phyloP scores from a whole-genome alignment of 2,888 invertebrate genomes.

The Anthophora plumipes region DNA sequence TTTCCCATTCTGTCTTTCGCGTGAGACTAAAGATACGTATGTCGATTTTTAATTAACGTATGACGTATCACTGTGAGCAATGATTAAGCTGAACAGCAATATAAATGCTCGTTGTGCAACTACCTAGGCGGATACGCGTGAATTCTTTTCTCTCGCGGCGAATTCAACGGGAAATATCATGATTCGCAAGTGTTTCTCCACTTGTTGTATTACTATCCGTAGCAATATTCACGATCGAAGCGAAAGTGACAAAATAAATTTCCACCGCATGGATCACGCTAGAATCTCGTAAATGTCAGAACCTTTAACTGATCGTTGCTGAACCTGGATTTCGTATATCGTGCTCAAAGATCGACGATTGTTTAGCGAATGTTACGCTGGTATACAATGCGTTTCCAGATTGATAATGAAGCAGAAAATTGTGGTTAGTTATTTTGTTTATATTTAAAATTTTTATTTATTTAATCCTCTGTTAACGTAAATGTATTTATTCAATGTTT shows the following conservation, averaged over 20 bases:
- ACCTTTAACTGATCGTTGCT: background rate
- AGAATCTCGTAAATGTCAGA: background rate
- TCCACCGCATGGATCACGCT: background rate
- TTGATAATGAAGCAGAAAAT: background rate
- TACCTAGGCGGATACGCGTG: background rate
- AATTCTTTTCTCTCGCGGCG: background rate
- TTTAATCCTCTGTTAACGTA: no score
- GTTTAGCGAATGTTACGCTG: background rate
- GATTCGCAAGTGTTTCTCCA: conserved; percentile 2
- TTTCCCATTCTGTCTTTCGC: conserved; percentile 16
- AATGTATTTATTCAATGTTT: no score
- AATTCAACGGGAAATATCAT: background rate
- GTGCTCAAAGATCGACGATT: background rate
- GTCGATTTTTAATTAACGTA: conserved; percentile 22
- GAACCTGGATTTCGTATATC: background rate
- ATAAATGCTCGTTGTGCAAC: conserved; percentile 5
- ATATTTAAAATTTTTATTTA: no score
- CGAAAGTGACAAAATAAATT: conserved; percentile 1
- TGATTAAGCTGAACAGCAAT: background rate
- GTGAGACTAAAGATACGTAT: background rate
- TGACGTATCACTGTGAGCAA: conserved; percentile 5
- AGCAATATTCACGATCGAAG: conserved; percentile 6
- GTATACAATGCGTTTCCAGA: background rate
- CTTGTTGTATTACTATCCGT: conserved; percentile 20
- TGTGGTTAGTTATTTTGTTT: no score